A percentile compares a stretch with the other conserved stretches of the same genome.
Conservation (phyloP, 1,140 invertebrate species). For the Ctenoplectra terminalis region DNA sequence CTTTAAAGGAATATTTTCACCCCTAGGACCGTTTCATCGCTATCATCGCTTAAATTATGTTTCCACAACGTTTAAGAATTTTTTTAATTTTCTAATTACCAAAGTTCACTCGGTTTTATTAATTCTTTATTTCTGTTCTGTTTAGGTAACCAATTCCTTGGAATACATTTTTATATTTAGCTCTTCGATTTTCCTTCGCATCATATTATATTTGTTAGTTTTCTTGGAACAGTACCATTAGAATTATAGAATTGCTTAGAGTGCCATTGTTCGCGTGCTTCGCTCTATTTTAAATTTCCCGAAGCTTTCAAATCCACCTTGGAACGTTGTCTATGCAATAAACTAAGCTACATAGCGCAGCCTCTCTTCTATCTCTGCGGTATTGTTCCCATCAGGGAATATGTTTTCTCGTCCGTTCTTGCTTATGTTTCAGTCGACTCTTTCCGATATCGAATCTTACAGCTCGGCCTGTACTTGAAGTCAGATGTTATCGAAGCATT, state of each 20-base stretch:
- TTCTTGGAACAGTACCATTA: not conserved
- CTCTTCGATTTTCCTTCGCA: not conserved
- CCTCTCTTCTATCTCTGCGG: slow-evolving; percentile 37
- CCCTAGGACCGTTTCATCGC: too few relatives aligned
- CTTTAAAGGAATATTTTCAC: too few relatives aligned
- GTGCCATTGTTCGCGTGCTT: slow-evolving; percentile 3
- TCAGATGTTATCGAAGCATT: slow-evolving; percentile 39
- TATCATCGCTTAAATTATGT: too few relatives aligned
- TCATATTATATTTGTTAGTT: not conserved
- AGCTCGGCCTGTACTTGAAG: not conserved
- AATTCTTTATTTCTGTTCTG: too few relatives aligned
- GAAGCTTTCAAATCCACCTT: not conserved
- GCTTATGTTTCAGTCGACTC: slow-evolving; percentile 23
- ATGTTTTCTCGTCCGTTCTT: slow-evolving; percentile 35
- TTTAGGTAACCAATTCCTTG: not conserved
- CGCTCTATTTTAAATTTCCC: slow-evolving; percentile 29
- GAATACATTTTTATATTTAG: not conserved
- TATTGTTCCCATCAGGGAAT: slow-evolving; percentile 44
- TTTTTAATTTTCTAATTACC: too few relatives aligned
- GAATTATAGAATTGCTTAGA: not conserved
- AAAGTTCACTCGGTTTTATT: too few relatives aligned
- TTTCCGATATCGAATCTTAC: slow-evolving; percentile 23
- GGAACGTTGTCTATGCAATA: not conserved
- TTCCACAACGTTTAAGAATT: too few relatives aligned
- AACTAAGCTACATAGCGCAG: slow-evolving; percentile 3